These are phyloP conservation scores for Sminthurides aquaticus DNA, from an alignment of 2,888 invertebrate species.

Conservation along the genomic window DNA sequence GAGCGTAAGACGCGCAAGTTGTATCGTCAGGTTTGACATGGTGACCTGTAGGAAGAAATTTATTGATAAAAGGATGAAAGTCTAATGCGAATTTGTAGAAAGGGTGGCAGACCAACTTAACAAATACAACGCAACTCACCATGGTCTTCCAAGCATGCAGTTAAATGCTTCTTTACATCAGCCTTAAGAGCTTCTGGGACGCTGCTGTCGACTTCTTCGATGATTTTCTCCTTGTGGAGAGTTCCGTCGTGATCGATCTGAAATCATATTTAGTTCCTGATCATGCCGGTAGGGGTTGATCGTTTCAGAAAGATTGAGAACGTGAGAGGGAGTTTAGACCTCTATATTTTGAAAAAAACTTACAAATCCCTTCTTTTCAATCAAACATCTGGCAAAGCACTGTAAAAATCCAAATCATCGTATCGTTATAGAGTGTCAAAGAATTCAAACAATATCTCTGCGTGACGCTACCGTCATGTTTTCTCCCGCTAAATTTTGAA, in stretches of 20 bases:
- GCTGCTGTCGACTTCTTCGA: conserved; percentile 5
- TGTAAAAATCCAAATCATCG: too few species aligned
- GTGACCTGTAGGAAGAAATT: conserved; percentile 4
- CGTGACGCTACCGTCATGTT: too few species aligned
- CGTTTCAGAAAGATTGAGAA: too few species aligned
- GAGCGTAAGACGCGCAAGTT: conserved; percentile 13
- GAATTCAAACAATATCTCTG: too few species aligned
- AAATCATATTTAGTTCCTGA: background rate
- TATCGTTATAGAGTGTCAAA: too few species aligned
- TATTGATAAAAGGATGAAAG: too few species aligned
- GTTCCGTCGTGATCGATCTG: conserved; percentile 12
- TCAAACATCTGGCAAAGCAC: conserved; percentile 11
- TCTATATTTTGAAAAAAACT: background rate
- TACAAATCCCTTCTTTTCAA: conserved; percentile 19
- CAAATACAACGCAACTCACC: conserved; percentile 8
- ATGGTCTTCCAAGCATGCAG: conserved; percentile 17
- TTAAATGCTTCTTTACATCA: conserved; percentile 17
- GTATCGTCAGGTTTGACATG: conserved; percentile 9
- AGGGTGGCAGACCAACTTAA: too few species aligned
- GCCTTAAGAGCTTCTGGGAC: conserved; percentile 8
- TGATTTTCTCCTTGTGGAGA: conserved; percentile 20
- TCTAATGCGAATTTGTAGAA: too few species aligned
- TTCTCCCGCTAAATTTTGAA: background rate
- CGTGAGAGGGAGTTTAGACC: too few species aligned
- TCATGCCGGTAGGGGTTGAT: too few species aligned